These are phyloP conservation scores for Meleagris gallopavo DNA, from an alignment of 2,113 vertebrate species.

Conservation along the genomic window DNA sequence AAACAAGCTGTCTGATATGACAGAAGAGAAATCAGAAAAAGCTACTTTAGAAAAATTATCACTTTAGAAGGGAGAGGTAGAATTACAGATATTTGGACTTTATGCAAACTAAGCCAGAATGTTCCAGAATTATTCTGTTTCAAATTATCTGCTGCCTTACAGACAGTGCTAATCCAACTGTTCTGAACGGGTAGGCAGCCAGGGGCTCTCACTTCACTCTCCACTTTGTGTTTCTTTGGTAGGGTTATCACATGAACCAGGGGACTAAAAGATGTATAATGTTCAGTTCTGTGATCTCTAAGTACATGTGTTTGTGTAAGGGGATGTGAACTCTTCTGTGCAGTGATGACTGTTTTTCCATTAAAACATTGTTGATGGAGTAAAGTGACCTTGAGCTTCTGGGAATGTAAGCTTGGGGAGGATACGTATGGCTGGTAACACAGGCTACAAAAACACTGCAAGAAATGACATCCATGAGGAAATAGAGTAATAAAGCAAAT, in stretches of 20 bases:
- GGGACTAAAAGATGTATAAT: background rate
- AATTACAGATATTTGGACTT: background rate
- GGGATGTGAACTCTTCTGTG: background rate
- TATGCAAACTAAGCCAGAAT: background rate
- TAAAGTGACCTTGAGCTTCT: conserved; percentile 58
- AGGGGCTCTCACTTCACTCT: background rate
- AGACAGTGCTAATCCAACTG: background rate
- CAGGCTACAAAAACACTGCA: conserved; percentile 27
- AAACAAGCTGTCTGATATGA: background rate
- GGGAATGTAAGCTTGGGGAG: conserved; percentile 45
- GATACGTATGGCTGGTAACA: conserved; percentile 11
- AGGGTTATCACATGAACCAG: background rate
- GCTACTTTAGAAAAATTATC: background rate
- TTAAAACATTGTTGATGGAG: background rate
- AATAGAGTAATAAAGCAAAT: background rate
- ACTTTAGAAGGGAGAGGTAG: background rate
- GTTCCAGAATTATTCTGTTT: background rate
- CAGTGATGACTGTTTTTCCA: conserved; percentile 13
- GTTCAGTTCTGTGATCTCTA: background rate
- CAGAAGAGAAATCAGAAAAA: background rate
- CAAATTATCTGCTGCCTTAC: background rate
- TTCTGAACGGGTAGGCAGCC: background rate
- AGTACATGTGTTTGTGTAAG: background rate
- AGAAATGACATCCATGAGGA: background rate
- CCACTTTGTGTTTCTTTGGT: background rate